phyloP scores from a whole-genome alignment of 1,140 invertebrate species.

The Orius laevigatus region DNA sequence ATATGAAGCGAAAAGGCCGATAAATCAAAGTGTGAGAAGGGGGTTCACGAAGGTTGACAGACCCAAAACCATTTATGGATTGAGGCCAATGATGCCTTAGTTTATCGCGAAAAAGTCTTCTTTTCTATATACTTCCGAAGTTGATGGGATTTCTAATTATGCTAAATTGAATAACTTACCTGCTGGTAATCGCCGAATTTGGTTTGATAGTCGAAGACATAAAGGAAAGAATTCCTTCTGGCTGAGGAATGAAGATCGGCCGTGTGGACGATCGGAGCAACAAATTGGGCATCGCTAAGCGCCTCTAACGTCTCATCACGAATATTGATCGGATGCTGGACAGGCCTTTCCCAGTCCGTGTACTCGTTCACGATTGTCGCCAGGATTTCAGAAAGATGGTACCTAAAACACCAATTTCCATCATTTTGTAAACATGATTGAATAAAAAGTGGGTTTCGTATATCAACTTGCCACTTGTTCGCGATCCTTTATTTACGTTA shows the following conservation, averaged over 20 bases:
- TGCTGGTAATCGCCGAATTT: conserved; percentile 79
- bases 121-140: too few relatives aligned
- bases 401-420: conserved; percentile 19
- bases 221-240: conserved; percentile 68
- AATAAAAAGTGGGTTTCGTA: too few relatives aligned
- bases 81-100: too few relatives aligned
- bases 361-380: conserved; percentile 91
- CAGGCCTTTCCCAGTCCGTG: conserved; percentile 87
- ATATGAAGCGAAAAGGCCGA: too few relatives aligned
- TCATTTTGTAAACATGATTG: too few relatives aligned
- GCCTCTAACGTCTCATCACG: conserved; percentile 86
- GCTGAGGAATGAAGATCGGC: conserved; percentile 79
- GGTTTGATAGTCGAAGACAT: conserved; percentile 88
- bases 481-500: too few relatives aligned
- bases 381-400: conserved; percentile 62
- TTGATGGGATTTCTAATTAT: too few relatives aligned
- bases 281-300: conserved; percentile 80
- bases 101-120: too few relatives aligned
- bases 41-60: too few relatives aligned
- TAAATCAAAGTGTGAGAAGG: too few relatives aligned
- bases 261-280: conserved; percentile 80
- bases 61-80: too few relatives aligned
- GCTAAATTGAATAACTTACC: conserved; percentile 34
- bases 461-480: too few relatives aligned
- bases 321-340: conserved; percentile 65